These are phyloP conservation scores for Orycteropus afer DNA, from an alignment of 2,113 vertebrate genomes.

Conservation along the genomic window DNA sequence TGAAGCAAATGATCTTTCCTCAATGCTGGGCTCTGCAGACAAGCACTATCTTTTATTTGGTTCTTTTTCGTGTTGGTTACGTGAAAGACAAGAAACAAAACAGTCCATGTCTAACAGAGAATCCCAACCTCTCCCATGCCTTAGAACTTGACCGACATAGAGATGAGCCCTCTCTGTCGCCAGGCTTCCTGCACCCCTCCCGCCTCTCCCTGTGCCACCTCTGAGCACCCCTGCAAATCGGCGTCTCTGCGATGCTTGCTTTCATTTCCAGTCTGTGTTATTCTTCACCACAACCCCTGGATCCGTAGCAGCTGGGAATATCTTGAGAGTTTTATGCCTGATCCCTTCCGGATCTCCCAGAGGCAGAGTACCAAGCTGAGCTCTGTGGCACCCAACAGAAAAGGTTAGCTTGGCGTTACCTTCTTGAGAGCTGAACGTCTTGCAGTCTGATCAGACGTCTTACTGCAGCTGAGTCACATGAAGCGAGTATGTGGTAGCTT, in stretches of 20 bases:
- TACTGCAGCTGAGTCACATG: background rate
- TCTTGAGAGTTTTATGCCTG: slow-evolving; percentile 36
- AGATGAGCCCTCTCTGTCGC: fast-evolving
- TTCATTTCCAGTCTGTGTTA: background rate
- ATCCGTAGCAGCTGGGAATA: slow-evolving; percentile 31
- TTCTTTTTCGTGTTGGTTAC: background rate
- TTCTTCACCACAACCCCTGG: slow-evolving; percentile 42
- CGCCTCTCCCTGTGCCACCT: background rate
- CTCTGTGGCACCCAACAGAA: background rate
- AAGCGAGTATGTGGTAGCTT: background rate
- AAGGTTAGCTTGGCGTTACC: background rate
- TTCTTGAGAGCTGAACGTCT: background rate
- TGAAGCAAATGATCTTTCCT: background rate
- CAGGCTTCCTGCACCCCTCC: background rate
- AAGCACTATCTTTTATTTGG: background rate
- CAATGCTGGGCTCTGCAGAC: background rate
- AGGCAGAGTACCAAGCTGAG: background rate
- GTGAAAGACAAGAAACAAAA: background rate
- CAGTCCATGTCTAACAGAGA: background rate
- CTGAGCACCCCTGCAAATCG: background rate
- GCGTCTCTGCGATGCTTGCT: background rate
- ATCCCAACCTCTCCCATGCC: background rate
- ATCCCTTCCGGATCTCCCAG: background rate
- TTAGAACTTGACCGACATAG: background rate
- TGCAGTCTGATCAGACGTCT: background rate